These are phyloP conservation scores for Cherax quadricarinatus DNA, from an alignment of 1,140 invertebrate species.

Conservation along the genomic window DNA sequence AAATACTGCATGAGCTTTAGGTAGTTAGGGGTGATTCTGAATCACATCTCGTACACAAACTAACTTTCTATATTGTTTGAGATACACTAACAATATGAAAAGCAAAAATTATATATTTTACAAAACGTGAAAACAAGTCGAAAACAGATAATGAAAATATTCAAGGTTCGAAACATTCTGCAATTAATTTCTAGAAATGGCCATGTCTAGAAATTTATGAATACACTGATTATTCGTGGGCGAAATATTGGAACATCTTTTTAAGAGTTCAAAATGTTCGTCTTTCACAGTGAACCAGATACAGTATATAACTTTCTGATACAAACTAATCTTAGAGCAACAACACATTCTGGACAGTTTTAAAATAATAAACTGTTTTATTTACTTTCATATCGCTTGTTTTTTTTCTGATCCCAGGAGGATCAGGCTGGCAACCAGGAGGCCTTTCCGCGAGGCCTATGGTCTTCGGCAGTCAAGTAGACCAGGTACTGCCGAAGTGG, in stretches of 20 bases:
- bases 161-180: constrained; percentile 1
- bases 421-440: too few species aligned
- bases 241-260: not conserved
- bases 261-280: not conserved
- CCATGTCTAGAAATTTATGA: not conserved
- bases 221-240: not conserved
- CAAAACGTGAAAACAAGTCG: not conserved
- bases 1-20: not conserved
- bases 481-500: too few species aligned
- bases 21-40: not conserved
- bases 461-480: too few species aligned
- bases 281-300: not conserved
- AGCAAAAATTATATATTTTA: not conserved
- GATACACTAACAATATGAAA: not conserved
- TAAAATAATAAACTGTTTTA: too few species aligned
- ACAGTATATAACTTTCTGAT: too few species aligned
- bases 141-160: not conserved
- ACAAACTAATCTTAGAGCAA: too few species aligned
- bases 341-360: too few species aligned
- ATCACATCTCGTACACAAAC: not conserved
- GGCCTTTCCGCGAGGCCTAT: too few species aligned
- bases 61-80: not conserved
- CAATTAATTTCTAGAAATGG: not conserved
- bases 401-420: too few species aligned
- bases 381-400: too few species aligned